A percentile compares a stretch with the other conserved stretches of the same genome.
Conservation (phyloP, 1,140 invertebrate genomes). For the Acromyrmex echinatior region DNA sequence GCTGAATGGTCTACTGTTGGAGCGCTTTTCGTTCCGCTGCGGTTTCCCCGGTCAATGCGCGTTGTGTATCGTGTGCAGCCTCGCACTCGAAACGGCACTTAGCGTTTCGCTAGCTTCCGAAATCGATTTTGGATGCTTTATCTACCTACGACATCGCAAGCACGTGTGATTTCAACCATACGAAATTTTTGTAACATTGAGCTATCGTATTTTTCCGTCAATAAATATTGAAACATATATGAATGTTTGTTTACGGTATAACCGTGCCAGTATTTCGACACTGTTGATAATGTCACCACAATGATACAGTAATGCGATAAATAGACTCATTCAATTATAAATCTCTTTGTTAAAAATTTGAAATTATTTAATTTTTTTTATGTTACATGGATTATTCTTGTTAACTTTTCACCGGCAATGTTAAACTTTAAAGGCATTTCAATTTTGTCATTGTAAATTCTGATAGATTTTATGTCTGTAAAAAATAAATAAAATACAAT, state of each 20-base stretch:
- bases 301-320: background rate
- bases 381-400: too few species aligned
- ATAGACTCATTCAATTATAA: too few species aligned
- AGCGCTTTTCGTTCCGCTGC: slow-evolving; percentile 26
- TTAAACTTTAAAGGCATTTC: too few species aligned
- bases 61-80: slow-evolving; percentile 1
- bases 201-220: background rate
- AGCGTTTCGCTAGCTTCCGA: slow-evolving; percentile 32
- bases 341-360: too few species aligned
- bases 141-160: slow-evolving; percentile 56
- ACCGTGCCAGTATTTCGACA: background rate
- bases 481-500: too few species aligned
- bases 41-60: slow-evolving; percentile 41
- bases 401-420: too few species aligned
- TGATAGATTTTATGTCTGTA: too few species aligned
- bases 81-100: slow-evolving; percentile 52
- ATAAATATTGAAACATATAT: slow-evolving; percentile 21
- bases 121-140: slow-evolving; percentile 42
- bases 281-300: too few species aligned
- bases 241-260: background rate
- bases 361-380: too few species aligned
- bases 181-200: slow-evolving; percentile 19
- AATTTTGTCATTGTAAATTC: too few species aligned
- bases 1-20: slow-evolving; percentile 12
- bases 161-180: slow-evolving; percentile 10